These are phyloP conservation scores for Sebastes schlegelii DNA, from an alignment of 2,113 vertebrate genomes.

Conservation along the genomic window DNA sequence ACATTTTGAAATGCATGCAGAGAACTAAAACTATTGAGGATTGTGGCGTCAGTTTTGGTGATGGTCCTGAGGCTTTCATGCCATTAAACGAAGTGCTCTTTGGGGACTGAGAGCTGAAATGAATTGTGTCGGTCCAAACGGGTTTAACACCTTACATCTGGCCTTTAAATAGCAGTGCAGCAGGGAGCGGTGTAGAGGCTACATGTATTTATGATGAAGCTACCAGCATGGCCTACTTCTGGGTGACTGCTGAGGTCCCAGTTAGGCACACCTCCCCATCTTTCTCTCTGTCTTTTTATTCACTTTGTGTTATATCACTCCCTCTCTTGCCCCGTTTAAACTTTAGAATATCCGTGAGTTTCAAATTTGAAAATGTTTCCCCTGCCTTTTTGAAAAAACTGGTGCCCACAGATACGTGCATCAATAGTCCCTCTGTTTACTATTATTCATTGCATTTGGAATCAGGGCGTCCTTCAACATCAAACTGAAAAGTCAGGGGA, in stretches of 20 bases:
- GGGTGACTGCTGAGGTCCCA: slow-evolving; percentile 58
- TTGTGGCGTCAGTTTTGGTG: background rate
- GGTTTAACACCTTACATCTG: slow-evolving; percentile 52
- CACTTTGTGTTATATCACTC: slow-evolving; percentile 14
- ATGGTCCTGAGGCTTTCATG: slow-evolving; percentile 10
- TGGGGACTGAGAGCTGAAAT: slow-evolving; percentile 33
- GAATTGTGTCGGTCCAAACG: slow-evolving; percentile 40
- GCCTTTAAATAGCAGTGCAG: slow-evolving; percentile 66
- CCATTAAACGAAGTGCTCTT: slow-evolving; percentile 24
- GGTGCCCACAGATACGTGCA: background rate
- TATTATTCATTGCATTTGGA: background rate
- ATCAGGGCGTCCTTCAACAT: background rate
- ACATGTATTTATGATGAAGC: slow-evolving; percentile 75
- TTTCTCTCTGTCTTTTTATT: background rate
- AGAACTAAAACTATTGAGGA: background rate
- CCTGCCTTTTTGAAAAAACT: background rate
- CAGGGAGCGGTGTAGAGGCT: slow-evolving; percentile 17
- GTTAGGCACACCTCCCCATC: background rate
- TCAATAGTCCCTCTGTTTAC: background rate
- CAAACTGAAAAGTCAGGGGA: background rate
- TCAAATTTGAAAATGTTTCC: background rate
- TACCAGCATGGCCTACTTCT: slow-evolving; percentile 70
- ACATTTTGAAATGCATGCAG: slow-evolving; percentile 10
- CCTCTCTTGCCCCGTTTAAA: background rate
- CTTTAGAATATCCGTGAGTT: background rate